Base-by-base conservation (phyloP, 2,888 invertebrate genomes). In the Dryobotodes eremita region DNA sequence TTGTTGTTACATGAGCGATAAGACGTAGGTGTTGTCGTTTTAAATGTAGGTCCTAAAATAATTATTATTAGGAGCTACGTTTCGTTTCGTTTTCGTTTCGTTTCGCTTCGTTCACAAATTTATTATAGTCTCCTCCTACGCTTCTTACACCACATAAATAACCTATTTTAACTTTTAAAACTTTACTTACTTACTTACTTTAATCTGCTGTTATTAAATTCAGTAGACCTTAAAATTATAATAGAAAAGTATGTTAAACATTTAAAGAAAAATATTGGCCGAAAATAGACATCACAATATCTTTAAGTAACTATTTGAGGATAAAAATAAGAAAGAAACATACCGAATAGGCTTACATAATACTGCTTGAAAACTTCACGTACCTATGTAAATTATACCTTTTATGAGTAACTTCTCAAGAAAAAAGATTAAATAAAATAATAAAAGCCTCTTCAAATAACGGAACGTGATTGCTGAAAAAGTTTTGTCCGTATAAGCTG, bases 1-100 rank as follows among this genome's bases (percentile, higher is more conserved):
- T 13, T 48, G 73, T 66, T 55, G 62, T 79, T 46, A 62, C 75
- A 62, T 59, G 50, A 62, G 26, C 31, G 72, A 84, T 82, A 84
- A 77, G 20, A 75, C 13, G 53, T 53, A 57, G 50, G n/a, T 31
- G 26, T 26, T 17, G 46, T 73, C 73, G 23, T 46, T 79, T 59
- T 53, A n/a, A 36, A 79, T 59, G 17, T 53, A 46, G n/a, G 42
- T 70, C 57, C 20, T 42, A 4, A n/a, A 4, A 4, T 11, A n/a
- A 15, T n/a, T 70, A 69, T 71, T 36, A 5, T 4, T 31, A 23
- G 17, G 62, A 70, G 2, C 4, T 23, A 48, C 26, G 11, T 23
- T 20, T 15, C 15, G 31, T 36, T 36, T 36, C 31, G 31, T 36
- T 36, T n/a, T 36, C 31, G 31, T 36, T 36, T 36, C 31, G 31